phyloP scores from a whole-genome alignment of 1,140 invertebrate species.

The Apis laboriosa region DNA sequence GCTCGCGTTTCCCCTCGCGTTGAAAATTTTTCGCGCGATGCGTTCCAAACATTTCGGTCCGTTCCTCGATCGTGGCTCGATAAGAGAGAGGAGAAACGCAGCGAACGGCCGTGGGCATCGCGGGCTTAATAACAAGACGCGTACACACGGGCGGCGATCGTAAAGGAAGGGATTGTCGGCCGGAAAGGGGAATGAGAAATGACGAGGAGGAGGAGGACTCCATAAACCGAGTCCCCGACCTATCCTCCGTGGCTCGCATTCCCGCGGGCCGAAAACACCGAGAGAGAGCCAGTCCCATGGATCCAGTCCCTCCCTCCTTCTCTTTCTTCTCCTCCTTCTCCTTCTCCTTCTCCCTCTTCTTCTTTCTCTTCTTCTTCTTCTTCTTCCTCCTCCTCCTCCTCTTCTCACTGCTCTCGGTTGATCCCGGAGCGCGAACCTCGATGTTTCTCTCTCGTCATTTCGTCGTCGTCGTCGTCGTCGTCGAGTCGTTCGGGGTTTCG shows the following conservation, averaged over 20 bases:
- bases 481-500: constrained; percentile 41
- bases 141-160: constrained; percentile 54
- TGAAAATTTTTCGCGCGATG: constrained; percentile 13
- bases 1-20: neutral
- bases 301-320: constrained; percentile 48
- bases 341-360: neutral
- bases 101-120: constrained; percentile 44
- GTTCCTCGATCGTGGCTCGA: neutral
- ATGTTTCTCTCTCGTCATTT: constrained; percentile 48
- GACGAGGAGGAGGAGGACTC: constrained; percentile 33
- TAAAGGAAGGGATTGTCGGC: constrained; percentile 15
- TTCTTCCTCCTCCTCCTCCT: neutral
- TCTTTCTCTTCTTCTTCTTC: neutral
- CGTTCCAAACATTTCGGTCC: neutral
- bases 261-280: constrained; percentile 64
- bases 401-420: neutral
- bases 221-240: constrained; percentile 65
- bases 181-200: neutral
- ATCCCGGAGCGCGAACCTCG: too few species aligned
- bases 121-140: constrained; percentile 62
- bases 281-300: constrained; percentile 44
- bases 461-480: constrained; percentile 48
- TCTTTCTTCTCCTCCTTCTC: neutral
- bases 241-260: constrained; percentile 53
- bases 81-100: neutral